Evolutionary conservation across 1,140 invertebrate species (phyloP).

Genomic region (Mylabris phalerata): DNA sequence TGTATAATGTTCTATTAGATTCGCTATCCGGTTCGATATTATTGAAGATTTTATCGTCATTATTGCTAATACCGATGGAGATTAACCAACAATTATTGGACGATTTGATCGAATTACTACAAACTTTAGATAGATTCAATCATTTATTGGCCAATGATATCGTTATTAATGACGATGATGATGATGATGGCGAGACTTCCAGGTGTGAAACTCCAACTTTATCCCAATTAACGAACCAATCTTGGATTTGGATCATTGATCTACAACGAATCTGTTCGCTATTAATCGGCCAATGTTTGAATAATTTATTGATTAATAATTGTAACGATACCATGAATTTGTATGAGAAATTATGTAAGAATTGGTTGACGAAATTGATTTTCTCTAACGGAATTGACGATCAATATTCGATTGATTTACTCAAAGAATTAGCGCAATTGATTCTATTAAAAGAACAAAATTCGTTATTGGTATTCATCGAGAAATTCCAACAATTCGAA

Average conservation of each 20-base stretch:
- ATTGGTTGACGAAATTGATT: constrained; percentile 50
- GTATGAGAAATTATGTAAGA: constrained; percentile 43
- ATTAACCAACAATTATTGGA: constrained; percentile 44
- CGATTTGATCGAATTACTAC: constrained; percentile 46
- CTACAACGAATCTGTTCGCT: constrained; percentile 54
- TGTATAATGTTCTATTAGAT: constrained; percentile 47
- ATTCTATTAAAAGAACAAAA: constrained; percentile 10
- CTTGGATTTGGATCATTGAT: constrained; percentile 58
- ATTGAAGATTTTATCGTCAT: constrained; percentile 51
- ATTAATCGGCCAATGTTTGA: constrained; percentile 54
- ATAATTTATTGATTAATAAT: constrained; percentile 44
- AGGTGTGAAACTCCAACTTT: constrained; percentile 45
- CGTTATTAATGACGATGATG: constrained; percentile 29
- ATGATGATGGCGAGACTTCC: constrained; percentile 29
- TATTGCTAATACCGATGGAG: constrained; percentile 48
- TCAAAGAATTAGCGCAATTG: constrained; percentile 18
- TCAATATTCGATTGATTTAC: constrained; percentile 15
- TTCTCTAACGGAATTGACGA: constrained; percentile 50
- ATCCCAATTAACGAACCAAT: constrained; percentile 40
- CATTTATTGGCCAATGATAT: constrained; percentile 43
- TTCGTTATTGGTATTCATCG: constrained; percentile 7
- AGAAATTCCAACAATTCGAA: constrained; percentile 20
- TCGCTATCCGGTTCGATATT: constrained; percentile 53
- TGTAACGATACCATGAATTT: constrained; percentile 17
- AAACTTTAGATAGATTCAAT: constrained; percentile 50